Evolutionary conservation across 2,888 invertebrate genomes (phyloP).

Genomic region (Rhorus exstirpatorius): DNA sequence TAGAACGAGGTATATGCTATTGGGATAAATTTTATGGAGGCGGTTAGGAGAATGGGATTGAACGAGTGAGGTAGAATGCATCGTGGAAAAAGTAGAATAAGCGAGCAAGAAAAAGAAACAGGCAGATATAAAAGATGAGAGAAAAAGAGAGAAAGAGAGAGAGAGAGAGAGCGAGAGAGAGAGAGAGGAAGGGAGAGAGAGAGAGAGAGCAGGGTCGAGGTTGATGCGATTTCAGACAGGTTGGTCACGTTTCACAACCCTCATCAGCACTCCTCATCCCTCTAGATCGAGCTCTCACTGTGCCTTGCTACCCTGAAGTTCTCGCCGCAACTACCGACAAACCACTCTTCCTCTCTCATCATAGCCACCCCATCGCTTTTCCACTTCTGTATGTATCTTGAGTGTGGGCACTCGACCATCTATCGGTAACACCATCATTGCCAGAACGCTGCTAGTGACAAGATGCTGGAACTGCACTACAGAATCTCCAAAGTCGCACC

Average conservation of each 20-base stretch:
- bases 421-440: slow-evolving; percentile 18
- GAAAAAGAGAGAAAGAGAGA: slow-evolving; percentile 66
- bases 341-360: slow-evolving; percentile 69
- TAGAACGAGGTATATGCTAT: background rate
- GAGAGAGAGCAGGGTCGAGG: slow-evolving; percentile 67
- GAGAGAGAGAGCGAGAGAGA: slow-evolving; percentile 60
- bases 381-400: slow-evolving; percentile 30
- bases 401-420: slow-evolving; percentile 56
- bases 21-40: background rate
- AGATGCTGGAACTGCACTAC: background rate
- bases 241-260: slow-evolving; percentile 77
- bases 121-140: slow-evolving; percentile 62
- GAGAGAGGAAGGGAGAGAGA: slow-evolving; percentile 68
- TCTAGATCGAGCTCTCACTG: slow-evolving; percentile 11
- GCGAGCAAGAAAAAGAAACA: slow-evolving; percentile 43
- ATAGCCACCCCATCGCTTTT: slow-evolving; percentile 41
- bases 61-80: background rate
- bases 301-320: slow-evolving; percentile 71
- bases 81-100: background rate
- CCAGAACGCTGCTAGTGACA: slow-evolving; percentile 32
- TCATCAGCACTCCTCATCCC: slow-evolving; percentile 16
- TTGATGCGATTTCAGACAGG: slow-evolving; percentile 79
- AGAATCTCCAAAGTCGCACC: slow-evolving; percentile 2
- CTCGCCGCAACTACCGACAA: slow-evolving; percentile 76
- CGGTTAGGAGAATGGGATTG: slow-evolving; percentile 7